Evolutionary conservation across 2,113 vertebrate genomes (phyloP).

Genomic region (Sclerurus mexicanus): DNA sequence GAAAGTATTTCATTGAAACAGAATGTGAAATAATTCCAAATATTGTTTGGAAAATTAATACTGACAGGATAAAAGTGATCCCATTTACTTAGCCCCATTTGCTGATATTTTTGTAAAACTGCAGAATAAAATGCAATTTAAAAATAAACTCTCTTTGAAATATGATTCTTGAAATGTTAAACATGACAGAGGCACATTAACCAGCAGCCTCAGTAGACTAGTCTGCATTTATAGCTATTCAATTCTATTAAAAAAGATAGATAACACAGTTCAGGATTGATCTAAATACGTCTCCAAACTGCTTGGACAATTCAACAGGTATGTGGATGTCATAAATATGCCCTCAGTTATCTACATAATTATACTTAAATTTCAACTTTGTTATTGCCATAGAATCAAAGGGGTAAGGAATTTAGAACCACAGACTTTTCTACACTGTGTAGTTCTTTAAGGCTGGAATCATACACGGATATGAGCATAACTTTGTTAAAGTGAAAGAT

Average conservation of each 20-base stretch:
- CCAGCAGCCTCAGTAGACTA: background rate
- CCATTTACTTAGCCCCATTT: conserved; percentile 20
- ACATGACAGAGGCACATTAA: conserved; percentile 27
- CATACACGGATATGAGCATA: fast-evolving
- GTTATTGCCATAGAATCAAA: background rate
- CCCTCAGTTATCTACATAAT: background rate
- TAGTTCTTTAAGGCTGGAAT: background rate
- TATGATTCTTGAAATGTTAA: conserved; percentile 24
- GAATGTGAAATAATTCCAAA: conserved; percentile 32
- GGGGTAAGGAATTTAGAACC: background rate
- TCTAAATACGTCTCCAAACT: background rate
- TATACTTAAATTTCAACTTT: background rate
- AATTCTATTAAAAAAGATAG: background rate
- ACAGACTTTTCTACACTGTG: background rate
- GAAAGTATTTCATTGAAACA: conserved; percentile 21
- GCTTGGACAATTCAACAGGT: background rate
- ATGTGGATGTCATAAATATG: background rate
- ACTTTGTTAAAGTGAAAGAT: background rate
- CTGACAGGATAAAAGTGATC: conserved; percentile 13
- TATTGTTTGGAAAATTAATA: conserved; percentile 31
- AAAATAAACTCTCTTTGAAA: conserved; percentile 48
- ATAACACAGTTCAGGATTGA: background rate
- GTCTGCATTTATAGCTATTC: conserved; percentile 10
- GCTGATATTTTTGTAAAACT: background rate
- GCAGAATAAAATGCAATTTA: conserved; percentile 33